phyloP scores from a whole-genome alignment of 2,797 vertebrate genomes.

The Onychomys arenicola region DNA sequence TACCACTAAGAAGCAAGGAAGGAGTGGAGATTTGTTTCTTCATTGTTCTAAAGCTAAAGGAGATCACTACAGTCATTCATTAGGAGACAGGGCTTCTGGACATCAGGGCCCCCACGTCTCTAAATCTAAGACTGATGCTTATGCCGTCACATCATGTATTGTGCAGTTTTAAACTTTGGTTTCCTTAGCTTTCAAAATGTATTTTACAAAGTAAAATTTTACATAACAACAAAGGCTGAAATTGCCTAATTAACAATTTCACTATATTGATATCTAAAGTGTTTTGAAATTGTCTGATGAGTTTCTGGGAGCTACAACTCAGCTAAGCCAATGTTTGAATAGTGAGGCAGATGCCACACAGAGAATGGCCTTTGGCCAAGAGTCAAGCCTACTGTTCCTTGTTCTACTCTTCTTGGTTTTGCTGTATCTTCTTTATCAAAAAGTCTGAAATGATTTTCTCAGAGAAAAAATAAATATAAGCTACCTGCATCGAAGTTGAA shows the following conservation, averaged over 20 bases:
- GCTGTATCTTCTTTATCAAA: not conserved
- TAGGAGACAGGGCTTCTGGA: not conserved
- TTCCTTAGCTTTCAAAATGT: not conserved
- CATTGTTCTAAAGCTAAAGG: not conserved
- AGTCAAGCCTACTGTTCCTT: not conserved
- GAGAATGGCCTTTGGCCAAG: not conserved
- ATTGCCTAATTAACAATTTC: not conserved
- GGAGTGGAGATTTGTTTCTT: not conserved
- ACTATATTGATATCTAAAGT: not conserved
- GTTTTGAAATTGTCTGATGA: not conserved
- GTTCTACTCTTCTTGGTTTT: not conserved
- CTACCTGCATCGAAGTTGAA: not conserved
- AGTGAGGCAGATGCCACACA: not conserved
- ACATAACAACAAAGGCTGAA: not conserved
- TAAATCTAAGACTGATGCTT: not conserved
- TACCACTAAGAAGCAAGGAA: not conserved
- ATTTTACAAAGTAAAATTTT: not conserved
- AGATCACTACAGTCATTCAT: not conserved
- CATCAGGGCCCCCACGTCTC: not conserved
- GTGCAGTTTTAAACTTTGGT: not conserved
- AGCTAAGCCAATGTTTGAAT: not conserved
- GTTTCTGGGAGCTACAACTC: not conserved
- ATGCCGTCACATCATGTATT: rapidly evolving
- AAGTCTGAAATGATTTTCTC: not conserved
- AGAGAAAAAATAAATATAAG: not conserved